phyloP scores from a whole-genome alignment of 2,888 invertebrate genomes.

The Alitta virens region DNA sequence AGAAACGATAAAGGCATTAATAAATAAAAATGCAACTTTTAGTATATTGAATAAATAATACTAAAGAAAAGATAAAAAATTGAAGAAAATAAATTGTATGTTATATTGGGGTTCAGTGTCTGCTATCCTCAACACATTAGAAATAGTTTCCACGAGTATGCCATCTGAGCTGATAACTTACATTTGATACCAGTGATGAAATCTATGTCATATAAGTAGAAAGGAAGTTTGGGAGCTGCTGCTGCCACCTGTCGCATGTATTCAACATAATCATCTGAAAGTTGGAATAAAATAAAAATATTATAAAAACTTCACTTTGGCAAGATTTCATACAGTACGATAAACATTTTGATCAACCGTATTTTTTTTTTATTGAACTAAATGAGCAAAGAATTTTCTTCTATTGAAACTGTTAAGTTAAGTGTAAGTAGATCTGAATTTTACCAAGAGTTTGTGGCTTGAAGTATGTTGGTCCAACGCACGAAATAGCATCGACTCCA shows the following conservation, averaged over 20 bases:
- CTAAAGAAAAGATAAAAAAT: too few species aligned
- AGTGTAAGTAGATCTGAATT: too few species aligned
- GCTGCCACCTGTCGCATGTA: constrained; percentile 64
- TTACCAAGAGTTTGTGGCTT: constrained; percentile 48
- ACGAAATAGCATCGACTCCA: constrained; percentile 47
- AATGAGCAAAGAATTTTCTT: too few species aligned
- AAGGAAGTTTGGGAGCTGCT: constrained; percentile 73
- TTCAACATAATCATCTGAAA: constrained; percentile 43
- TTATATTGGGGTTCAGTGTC: too few species aligned
- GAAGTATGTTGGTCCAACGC: constrained; percentile 46
- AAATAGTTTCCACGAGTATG: too few species aligned
- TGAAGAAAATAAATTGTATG: too few species aligned
- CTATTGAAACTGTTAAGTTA: too few species aligned
- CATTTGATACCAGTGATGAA: constrained; percentile 62
- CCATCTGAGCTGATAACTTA: constrained; percentile 1
- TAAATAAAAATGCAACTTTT: too few species aligned
- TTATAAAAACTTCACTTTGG: background rate
- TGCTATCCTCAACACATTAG: too few species aligned
- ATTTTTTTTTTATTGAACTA: background rate
- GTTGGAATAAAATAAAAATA: background rate
- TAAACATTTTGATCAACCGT: background rate
- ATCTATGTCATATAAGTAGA: constrained; percentile 83
- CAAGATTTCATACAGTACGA: too few species aligned
- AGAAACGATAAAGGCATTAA: too few species aligned
- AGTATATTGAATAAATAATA: too few species aligned